Evolutionary conservation across 1,140 invertebrate genomes (phyloP).

Genomic region (Diorhabda sublineata): DNA sequence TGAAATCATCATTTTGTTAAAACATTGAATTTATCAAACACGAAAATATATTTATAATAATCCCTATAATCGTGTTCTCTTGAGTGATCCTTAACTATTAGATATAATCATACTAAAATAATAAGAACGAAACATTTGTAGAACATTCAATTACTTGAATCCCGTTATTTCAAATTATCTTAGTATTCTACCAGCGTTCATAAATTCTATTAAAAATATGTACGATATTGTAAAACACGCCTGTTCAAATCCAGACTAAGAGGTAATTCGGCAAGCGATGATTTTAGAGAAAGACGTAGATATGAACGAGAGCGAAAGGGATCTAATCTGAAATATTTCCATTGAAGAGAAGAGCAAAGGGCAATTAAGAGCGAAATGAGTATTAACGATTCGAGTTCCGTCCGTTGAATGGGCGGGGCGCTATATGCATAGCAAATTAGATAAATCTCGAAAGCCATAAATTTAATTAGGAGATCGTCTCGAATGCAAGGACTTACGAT

Average conservation of each 20-base stretch:
- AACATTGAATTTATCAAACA: too few species aligned
- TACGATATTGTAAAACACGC: neutral
- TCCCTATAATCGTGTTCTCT: too few species aligned
- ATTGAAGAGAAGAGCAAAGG: constrained; percentile 1
- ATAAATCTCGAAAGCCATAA: constrained; percentile 2
- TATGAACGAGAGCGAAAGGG: neutral
- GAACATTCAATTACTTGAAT: too few species aligned
- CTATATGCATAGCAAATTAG: constrained; percentile 2
- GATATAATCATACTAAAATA: too few species aligned
- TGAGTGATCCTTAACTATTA: too few species aligned
- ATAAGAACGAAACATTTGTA: too few species aligned
- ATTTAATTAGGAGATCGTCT: constrained; percentile 1
- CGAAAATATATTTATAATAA: too few species aligned
- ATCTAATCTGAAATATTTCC: neutral
- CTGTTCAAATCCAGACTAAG: neutral
- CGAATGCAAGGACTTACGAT: constrained; percentile 1
- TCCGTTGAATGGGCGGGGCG: neutral
- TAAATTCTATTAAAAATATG: constrained; percentile 1
- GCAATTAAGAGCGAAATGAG: constrained; percentile 1
- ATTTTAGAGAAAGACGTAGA: neutral
- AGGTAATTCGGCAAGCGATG: neutral
- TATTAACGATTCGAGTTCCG: constrained; percentile 1
- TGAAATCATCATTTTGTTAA: too few species aligned
- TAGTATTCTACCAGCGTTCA: too few species aligned
- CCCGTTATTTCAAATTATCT: too few species aligned